Base-by-base conservation (phyloP, 23 tunicate genomes). In the Diplosoma virens region DNA sequence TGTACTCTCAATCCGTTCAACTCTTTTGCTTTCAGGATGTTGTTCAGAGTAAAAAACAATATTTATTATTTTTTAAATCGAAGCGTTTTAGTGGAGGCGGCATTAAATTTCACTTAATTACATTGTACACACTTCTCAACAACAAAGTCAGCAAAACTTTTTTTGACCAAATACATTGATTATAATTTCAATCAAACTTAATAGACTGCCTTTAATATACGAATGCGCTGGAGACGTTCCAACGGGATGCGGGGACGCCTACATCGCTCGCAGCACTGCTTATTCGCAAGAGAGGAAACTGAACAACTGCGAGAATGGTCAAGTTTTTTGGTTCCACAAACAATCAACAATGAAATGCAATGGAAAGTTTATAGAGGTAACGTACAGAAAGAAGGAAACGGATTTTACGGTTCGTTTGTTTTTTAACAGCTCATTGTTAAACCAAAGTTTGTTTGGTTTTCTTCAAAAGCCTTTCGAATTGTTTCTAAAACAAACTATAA, bases 151-250 rank as follows among this genome's bases (percentile, higher is more conserved):
- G 9, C 50, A 41, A 14, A 41, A 7, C 14, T 41, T 14, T 7
- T 7, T 7, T 41, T 9, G 14, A 14, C 9, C 50, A 41, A 41
- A 41, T 7, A 41, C 14, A 9, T 41, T 41, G 11, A 7, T 9
- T 7, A 9, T 14, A 41, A 41, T 41, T 41, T 7, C 50, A 41
- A 41, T 41, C 50, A 41, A 41, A 41, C 11, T 41, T 9, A 41
- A 41, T 37, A 78, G 83, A 24, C 24, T 46, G 41, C 83, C 83
- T 16, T 18, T 64, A 14, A 21, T 47, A 1, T 78, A 2, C 63
- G 74, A 78, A 25, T n/a, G 27, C 61, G 83, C 70, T 29, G 73
- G 63, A 25, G 83, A 78, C 6, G 70, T 78, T 3, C 73, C 83
- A 1, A 27, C 24, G 17, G 28, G 0, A 6, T 26, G 25, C 61